Percentiles rank a stretch among this genome's conserved stretches.
Conservation (phyloP, 2,888 invertebrate genomes). For the Geotrupes spiniger region DNA sequence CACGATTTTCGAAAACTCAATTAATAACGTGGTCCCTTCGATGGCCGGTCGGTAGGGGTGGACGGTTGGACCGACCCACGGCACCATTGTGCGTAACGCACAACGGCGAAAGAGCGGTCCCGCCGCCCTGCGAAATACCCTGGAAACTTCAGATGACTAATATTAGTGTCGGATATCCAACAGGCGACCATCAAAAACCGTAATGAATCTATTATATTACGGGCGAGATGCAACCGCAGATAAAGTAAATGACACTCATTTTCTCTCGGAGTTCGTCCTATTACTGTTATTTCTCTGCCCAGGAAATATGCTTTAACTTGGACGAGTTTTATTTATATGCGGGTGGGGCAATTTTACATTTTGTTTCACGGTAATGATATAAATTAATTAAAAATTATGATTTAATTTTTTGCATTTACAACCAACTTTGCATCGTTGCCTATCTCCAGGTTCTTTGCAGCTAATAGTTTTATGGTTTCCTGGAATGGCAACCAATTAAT, state of each 20-base stretch:
- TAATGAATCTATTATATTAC: constrained; percentile 49
- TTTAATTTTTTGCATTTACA: too few species aligned
- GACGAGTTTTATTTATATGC: too few species aligned
- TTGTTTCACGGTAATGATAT: too few species aligned
- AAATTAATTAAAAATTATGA: too few species aligned
- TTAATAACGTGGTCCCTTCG: constrained; percentile 30
- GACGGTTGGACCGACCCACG: constrained; percentile 37
- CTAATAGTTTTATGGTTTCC: too few species aligned
- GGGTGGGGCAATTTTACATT: too few species aligned
- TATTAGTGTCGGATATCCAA: constrained; percentile 43
- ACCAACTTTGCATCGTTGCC: too few species aligned
- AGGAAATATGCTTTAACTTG: too few species aligned
- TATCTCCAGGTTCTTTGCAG: too few species aligned
- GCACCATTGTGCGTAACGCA: constrained; percentile 39
- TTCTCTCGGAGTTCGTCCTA: constrained; percentile 10
- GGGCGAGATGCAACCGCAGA: constrained; percentile 13
- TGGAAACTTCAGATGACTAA: constrained; percentile 46
- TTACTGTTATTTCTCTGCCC: background rate
- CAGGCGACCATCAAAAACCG: constrained; percentile 42
- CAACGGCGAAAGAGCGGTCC: constrained; percentile 25
- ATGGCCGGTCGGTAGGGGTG: constrained; percentile 32
- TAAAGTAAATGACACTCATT: constrained; percentile 28
- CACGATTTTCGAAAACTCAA: constrained; percentile 37
- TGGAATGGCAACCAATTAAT: too few species aligned
- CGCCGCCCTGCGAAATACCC: constrained; percentile 34